Evolutionary conservation across 2,888 invertebrate species (phyloP).

Genomic region (Ochlodes sylvanus): DNA sequence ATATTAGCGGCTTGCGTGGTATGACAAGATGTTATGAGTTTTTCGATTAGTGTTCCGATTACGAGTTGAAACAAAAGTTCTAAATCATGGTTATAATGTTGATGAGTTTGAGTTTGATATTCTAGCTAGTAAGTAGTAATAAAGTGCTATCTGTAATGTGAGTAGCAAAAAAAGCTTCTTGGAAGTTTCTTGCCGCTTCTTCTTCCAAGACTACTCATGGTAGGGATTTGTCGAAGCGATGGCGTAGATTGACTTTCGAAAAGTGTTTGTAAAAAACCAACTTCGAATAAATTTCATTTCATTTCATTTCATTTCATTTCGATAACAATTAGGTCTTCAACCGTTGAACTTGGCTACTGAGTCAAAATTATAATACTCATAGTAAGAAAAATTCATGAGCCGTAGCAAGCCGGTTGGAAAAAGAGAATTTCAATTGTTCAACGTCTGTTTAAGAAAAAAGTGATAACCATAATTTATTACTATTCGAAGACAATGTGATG

Average conservation of each 20-base stretch:
- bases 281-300: too few species aligned
- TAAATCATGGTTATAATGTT: constrained; percentile 17
- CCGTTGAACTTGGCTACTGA: constrained; percentile 17
- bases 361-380: constrained; percentile 22
- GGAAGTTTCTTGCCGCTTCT: too few species aligned
- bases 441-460: constrained; percentile 45
- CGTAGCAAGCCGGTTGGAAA: constrained; percentile 44
- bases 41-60: constrained; percentile 31
- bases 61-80: constrained; percentile 13
- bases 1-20: constrained; percentile 21
- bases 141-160: too few species aligned
- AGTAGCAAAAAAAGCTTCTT: too few species aligned
- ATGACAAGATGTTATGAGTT: constrained; percentile 16
- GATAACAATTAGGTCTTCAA: constrained; percentile 8
- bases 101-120: too few species aligned
- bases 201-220: too few species aligned
- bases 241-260: too few species aligned
- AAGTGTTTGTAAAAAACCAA: too few species aligned
- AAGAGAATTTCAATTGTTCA: constrained; percentile 49
- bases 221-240: too few species aligned
- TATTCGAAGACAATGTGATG: constrained; percentile 51
- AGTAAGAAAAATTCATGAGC: constrained; percentile 47
- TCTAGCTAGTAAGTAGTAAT: too few species aligned
- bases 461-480: constrained; percentile 51
- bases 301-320: too few species aligned